Percentiles rank a stretch among this genome's conserved stretches.
These are phyloP conservation scores for Heliconius hortense DNA, from an alignment of 2,888 invertebrate species.

Conservation along the genomic window DNA sequence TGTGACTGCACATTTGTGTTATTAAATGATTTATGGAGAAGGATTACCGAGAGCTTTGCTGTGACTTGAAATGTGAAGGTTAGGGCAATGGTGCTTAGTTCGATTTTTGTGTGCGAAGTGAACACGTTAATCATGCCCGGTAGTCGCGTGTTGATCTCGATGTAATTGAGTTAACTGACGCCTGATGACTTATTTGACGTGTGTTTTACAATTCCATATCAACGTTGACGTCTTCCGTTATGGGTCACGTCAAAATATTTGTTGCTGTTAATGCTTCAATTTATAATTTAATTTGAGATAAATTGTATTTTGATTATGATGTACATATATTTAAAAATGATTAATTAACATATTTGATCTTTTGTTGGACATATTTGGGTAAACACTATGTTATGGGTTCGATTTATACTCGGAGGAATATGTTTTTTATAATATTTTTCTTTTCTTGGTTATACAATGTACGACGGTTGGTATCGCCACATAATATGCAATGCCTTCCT, in stretches of 20 bases:
- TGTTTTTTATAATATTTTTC: background rate
- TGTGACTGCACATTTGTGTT: constrained; percentile 80
- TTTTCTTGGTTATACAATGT: background rate
- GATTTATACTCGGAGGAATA: background rate
- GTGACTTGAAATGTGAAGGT: constrained; percentile 58
- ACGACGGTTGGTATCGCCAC: background rate
- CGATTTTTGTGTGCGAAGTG: constrained; percentile 50
- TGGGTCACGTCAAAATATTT: constrained; percentile 49
- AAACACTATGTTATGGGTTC: background rate
- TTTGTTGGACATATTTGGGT: background rate
- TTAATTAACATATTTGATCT: background rate
- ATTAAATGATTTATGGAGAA: constrained; percentile 81
- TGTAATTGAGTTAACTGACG: constrained; percentile 81
- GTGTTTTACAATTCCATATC: constrained; percentile 61
- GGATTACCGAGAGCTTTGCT: constrained; percentile 64
- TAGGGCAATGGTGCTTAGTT: constrained; percentile 55
- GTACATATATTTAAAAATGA: background rate
- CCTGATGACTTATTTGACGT: constrained; percentile 81
- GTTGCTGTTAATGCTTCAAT: constrained; percentile 39
- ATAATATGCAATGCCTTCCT: background rate
- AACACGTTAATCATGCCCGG: constrained; percentile 73
- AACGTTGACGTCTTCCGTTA: constrained; percentile 48
- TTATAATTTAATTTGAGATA: constrained; percentile 33
- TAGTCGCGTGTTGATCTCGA: constrained; percentile 79
- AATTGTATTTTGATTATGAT: constrained; percentile 14